Conservation (phyloP, 2,888 invertebrate genomes). For the Chorisops tibialis region DNA sequence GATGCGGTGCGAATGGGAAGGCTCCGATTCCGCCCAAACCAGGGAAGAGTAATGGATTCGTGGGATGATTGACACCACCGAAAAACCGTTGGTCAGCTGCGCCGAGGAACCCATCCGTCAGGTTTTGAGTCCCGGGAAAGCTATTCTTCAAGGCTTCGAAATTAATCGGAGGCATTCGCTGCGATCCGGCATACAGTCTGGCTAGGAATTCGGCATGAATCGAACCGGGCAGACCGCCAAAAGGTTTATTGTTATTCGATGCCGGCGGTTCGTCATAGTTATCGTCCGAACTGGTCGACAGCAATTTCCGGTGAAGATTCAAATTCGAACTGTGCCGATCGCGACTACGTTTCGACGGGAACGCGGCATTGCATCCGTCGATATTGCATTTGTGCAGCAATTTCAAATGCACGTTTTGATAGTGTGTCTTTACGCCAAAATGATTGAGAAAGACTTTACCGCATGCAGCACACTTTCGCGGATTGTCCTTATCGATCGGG, state of each 20-base stretch:
- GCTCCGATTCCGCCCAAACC: constrained; percentile 57
- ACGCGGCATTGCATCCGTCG: constrained; percentile 92
- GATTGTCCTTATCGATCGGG: constrained; percentile 88
- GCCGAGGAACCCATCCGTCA: constrained; percentile 30
- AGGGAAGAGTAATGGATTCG: constrained; percentile 59
- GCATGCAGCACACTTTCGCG: constrained; percentile 85
- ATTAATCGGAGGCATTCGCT: constrained; percentile 59
- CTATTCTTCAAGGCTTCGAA: constrained; percentile 63
- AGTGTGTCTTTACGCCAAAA: constrained; percentile 90
- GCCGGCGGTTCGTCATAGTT: constrained; percentile 51
- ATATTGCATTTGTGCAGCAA: constrained; percentile 93
- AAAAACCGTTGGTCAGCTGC: constrained; percentile 40
- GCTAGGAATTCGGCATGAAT: constrained; percentile 78
- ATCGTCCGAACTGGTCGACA: constrained; percentile 65
- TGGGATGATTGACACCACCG: constrained; percentile 50
- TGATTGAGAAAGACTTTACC: constrained; percentile 91
- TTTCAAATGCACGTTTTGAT: constrained; percentile 92
- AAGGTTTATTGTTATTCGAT: constrained; percentile 51
- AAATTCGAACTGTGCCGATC: constrained; percentile 90
- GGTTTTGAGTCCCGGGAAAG: constrained; percentile 30
- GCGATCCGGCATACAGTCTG: constrained; percentile 70
- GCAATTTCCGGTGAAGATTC: constrained; percentile 83
- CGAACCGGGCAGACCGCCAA: constrained; percentile 57
- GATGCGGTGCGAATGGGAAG: constrained; percentile 54
- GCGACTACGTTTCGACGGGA: constrained; percentile 87